These are phyloP conservation scores for Fregata magnificens DNA, from an alignment of 2,113 vertebrate genomes.

Conservation along the genomic window DNA sequence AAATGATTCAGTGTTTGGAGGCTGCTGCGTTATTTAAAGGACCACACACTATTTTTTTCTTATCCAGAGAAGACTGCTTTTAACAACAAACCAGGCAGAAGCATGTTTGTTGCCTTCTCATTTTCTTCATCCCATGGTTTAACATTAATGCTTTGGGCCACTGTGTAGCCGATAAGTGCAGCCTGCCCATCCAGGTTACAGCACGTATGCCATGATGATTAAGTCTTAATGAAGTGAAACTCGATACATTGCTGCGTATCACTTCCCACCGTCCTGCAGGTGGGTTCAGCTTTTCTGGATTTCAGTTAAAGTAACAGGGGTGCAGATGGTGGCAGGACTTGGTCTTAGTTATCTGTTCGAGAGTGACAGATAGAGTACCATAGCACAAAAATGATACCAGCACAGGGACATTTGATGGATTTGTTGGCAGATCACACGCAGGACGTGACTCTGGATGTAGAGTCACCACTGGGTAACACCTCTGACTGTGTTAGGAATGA, in stretches of 20 bases:
- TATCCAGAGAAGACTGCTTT: not conserved
- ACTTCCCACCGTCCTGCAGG: not conserved
- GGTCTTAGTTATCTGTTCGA: not conserved
- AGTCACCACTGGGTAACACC: not conserved
- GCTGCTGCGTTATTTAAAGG: constrained; percentile 22
- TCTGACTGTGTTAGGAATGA: not conserved
- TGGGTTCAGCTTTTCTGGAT: not conserved
- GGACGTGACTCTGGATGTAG: not conserved
- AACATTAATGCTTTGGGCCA: not conserved
- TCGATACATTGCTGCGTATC: not conserved
- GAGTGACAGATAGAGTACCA: not conserved
- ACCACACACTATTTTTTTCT: not conserved
- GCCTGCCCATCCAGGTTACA: not conserved
- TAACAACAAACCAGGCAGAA: not conserved
- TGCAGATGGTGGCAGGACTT: not conserved
- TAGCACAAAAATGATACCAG: not conserved
- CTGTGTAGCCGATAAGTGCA: accelerated
- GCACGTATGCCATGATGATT: not conserved
- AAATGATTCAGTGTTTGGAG: not conserved
- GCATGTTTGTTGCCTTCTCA: not conserved
- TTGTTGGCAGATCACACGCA: not conserved
- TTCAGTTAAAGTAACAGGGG: not conserved
- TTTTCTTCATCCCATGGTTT: not conserved
- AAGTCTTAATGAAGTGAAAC: not conserved
- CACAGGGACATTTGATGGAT: not conserved